Evolutionary conservation across 2,888 invertebrate genomes (phyloP).

Genomic region (Rhamnusium bicolor): DNA sequence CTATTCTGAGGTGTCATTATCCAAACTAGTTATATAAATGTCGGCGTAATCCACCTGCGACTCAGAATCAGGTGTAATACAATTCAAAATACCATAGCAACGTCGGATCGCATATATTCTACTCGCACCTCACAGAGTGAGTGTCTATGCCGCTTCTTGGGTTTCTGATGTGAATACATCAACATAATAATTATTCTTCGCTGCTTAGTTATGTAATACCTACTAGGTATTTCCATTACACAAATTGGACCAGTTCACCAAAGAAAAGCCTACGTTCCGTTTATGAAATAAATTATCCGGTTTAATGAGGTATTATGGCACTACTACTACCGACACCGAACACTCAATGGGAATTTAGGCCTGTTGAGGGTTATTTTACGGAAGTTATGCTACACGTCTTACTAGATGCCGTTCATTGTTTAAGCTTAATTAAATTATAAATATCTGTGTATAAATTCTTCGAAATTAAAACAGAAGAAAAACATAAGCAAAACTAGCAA

Average conservation of each 20-base stretch:
- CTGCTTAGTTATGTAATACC: not conserved
- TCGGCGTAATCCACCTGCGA: slow-evolving; percentile 8
- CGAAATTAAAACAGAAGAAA: no score
- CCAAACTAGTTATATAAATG: slow-evolving; percentile 3
- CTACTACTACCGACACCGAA: not conserved
- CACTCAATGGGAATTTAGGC: not conserved
- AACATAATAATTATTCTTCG: not conserved
- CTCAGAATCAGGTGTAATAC: not conserved
- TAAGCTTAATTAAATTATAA: no score
- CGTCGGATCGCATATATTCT: not conserved
- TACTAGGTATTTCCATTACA: not conserved
- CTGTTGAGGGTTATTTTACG: no score
- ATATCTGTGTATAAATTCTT: no score
- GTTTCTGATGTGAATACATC: slow-evolving; percentile 6
- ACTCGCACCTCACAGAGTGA: not conserved
- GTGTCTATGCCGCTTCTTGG: not conserved
- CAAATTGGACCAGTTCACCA: not conserved
- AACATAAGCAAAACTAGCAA: no score
- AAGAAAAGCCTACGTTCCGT: not conserved
- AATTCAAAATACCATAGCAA: slow-evolving; percentile 1
- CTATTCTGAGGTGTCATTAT: not conserved
- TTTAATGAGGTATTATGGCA: not conserved
- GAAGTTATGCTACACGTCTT: no score
- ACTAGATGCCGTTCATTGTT: no score
- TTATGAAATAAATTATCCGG: not conserved